Base-by-base conservation (phyloP, 1,140 invertebrate genomes). In the Saxidomus purpurata region DNA sequence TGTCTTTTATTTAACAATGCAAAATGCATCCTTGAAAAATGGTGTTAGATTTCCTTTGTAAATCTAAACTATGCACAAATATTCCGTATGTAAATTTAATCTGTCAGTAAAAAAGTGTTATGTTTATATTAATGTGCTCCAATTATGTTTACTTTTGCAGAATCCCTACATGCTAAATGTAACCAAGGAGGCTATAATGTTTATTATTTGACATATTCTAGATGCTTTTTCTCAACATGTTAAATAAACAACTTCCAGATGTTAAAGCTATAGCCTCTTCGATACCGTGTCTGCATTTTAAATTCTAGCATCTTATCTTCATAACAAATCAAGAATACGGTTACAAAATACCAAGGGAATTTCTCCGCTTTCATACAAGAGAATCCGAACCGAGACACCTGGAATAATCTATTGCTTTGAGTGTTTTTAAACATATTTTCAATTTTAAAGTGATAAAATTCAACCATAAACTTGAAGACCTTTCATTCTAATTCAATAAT, bases 341-440 rank as follows among this genome's bases (percentile, higher is more conserved):
- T 71, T 38, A 22, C 67, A 15, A 36, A 71, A 71, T 19, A 38
- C 31, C 67, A 36, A 71, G 67, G n/a, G 34, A 38, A 71, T 38
- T 17, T 71, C 34, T 71, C 25, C 17, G 0, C 67, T 36, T 13
- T 36, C 34, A 0, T 19, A 71, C 34, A 19, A 13, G 11, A n/a
- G 67, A 71, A 71, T 1, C 8, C 13, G 67, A 71, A 71, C 67
- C 34, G 22, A 36, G 34, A 19, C 36, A 71, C 34, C 67, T 71
- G 67, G 11, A 71, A 71, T 71, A 36, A 71, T 71, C 36, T 38
- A 71, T 19, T 9, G 67, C 11, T 71, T 22, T 36, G 36, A 71
- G 67, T 40, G 67, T 71, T 71, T 55, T 38, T 71, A 71, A 71
- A 71, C 67, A 40, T 71, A 71, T 36, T 71, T 71, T 71, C 67